phyloP scores from a whole-genome alignment of 1,140 invertebrate species.

The Riptortus pedestris region DNA sequence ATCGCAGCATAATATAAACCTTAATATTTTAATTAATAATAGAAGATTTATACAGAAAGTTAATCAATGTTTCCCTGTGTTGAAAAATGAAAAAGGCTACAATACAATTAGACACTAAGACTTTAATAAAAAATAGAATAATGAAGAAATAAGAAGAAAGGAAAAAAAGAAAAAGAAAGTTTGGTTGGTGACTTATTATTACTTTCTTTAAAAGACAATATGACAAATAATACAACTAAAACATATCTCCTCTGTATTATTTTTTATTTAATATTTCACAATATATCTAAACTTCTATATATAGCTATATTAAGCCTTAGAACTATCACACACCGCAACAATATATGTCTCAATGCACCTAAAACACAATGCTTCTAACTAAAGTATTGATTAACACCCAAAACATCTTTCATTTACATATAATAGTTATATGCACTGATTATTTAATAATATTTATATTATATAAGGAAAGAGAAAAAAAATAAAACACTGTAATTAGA shows the following conservation, averaged over 20 bases:
- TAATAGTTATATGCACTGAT: constrained; percentile 8
- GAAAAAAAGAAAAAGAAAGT: constrained; percentile 3
- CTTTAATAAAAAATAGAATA: neutral
- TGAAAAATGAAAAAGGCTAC: no score
- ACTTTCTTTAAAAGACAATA: constrained; percentile 16
- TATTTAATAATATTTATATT: neutral
- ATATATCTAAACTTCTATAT: constrained; percentile 1
- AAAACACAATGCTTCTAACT: constrained; percentile 27
- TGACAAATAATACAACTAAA: constrained; percentile 17
- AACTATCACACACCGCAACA: constrained; percentile 6
- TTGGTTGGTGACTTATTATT: constrained; percentile 9
- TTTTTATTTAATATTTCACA: neutral
- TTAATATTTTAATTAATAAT: no score
- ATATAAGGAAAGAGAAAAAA: constrained; percentile 1
- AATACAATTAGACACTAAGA: no score
- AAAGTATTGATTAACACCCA: constrained; percentile 27
- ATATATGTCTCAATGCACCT: constrained; percentile 25
- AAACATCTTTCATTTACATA: constrained; percentile 23
- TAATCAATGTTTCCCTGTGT: no score
- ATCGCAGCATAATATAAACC: no score
- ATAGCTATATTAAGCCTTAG: constrained; percentile 4
- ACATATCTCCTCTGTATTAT: constrained; percentile 4
- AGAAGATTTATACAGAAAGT: no score
- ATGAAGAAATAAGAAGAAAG: constrained; percentile 2
- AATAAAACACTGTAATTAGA: constrained; percentile 10